These are phyloP conservation scores for Sander vitreus DNA, from an alignment of 2,113 vertebrate genomes.

Conservation along the genomic window DNA sequence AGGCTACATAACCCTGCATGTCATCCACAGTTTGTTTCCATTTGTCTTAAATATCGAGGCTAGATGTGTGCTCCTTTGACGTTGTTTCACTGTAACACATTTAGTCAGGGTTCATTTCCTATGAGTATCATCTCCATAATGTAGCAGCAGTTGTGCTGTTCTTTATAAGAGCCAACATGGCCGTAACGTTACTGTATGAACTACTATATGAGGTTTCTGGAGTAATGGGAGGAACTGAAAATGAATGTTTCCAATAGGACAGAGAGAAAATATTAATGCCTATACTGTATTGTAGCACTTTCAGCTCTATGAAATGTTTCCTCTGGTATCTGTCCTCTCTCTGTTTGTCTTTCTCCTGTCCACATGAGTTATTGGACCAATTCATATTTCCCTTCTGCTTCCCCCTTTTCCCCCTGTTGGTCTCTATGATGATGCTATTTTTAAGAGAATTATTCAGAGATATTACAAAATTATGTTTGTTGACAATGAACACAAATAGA, in stretches of 20 bases:
- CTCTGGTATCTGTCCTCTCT: slow-evolving; percentile 25
- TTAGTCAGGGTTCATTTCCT: slow-evolving; percentile 8
- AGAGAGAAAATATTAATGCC: slow-evolving; percentile 54
- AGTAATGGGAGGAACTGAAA: slow-evolving; percentile 31
- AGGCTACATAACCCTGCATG: slow-evolving; percentile 68
- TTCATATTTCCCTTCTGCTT: slow-evolving; percentile 53
- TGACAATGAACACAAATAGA: slow-evolving; percentile 39
- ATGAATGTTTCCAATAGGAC: slow-evolving; percentile 67
- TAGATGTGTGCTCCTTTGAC: slow-evolving; percentile 40
- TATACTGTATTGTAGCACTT: slow-evolving; percentile 71
- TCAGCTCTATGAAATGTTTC: slow-evolving; percentile 48
- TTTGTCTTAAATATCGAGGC: slow-evolving; percentile 50
- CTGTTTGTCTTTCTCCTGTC: slow-evolving; percentile 40
- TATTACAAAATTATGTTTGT: slow-evolving; percentile 46
- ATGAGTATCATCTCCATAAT: slow-evolving; percentile 41
- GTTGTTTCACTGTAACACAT: slow-evolving; percentile 22
- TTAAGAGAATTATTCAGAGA: slow-evolving; percentile 60
- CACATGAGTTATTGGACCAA: slow-evolving; percentile 56
- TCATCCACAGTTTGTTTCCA: slow-evolving; percentile 63
- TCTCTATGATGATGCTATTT: slow-evolving; percentile 58
- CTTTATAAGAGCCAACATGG: slow-evolving; percentile 18
- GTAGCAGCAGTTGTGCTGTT: slow-evolving; percentile 47
- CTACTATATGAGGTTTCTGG: slow-evolving; percentile 23
- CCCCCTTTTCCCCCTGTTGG: slow-evolving; percentile 31
- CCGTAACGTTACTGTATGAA: slow-evolving; percentile 33